phyloP scores from a whole-genome alignment of 2,888 invertebrate genomes.

The Myopa tessellatipennis region DNA sequence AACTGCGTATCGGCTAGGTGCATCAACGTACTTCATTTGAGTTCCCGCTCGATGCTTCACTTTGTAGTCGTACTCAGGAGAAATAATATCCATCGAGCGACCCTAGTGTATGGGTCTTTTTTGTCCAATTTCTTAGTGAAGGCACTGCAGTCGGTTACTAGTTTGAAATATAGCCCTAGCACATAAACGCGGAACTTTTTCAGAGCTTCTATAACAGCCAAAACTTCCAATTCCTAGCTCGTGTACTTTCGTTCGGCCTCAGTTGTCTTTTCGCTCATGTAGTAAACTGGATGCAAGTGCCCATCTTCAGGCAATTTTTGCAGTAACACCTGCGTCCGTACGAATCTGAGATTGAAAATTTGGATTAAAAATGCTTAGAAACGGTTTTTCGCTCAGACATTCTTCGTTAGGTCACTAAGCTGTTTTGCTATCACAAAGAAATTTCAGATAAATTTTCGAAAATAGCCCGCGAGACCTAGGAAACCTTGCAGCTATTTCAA shows the following conservation, averaged over 20 bases:
- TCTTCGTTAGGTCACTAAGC: conserved; percentile 39
- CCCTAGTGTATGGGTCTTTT: conserved; percentile 44
- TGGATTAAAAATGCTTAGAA: conserved; percentile 33
- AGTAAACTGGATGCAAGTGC: conserved; percentile 33
- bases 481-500: conserved; percentile 54
- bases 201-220: conserved; percentile 45
- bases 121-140: conserved; percentile 46
- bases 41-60: conserved; percentile 46
- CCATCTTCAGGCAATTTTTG: conserved; percentile 31
- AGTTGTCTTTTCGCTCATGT: conserved; percentile 40
- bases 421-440: conserved; percentile 22
- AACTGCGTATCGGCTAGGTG: conserved; percentile 43
- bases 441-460: conserved; percentile 51
- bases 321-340: conserved; percentile 33
- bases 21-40: conserved; percentile 46
- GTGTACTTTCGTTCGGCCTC: too few species aligned
- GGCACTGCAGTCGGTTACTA: conserved; percentile 48
- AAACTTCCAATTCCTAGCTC: conserved; percentile 38
- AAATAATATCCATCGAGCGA: conserved; percentile 42
- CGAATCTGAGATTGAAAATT: conserved; percentile 37
- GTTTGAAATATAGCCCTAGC: conserved; percentile 44
- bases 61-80: conserved; percentile 35
- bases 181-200: conserved; percentile 53
- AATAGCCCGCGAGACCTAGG: conserved; percentile 54
- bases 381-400: conserved; percentile 24